Base-by-base conservation (phyloP, 1,140 invertebrate species). In the Leptinotarsa defecta region DNA sequence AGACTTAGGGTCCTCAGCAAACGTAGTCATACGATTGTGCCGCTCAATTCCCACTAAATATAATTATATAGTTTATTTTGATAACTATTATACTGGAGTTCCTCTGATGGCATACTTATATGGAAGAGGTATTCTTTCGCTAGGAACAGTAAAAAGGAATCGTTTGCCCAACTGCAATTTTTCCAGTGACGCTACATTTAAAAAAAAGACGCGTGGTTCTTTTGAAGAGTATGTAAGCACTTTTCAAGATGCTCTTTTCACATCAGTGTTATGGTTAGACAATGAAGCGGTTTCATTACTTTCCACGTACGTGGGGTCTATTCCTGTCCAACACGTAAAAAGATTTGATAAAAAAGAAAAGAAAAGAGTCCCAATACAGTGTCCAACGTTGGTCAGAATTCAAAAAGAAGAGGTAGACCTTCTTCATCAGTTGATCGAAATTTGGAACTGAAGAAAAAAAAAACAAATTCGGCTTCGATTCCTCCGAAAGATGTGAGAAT, bases 111-210 rank as follows among this genome's bases (percentile, higher is more conserved):
- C 73, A 22, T 75, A 79, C 63, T 73, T 80, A 48, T 71, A 72
- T 74, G 78, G 68, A 68, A 72, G 64, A 77, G 48, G 76, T 13
- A 80, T 82, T 69, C 73, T 72, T 67, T 68, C 62, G 22, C 48
- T 81, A 27, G 78, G 78, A 1, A 82, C 78, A 15, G 67, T 80
- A 27, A 24, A 74, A 17, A 63, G 74, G 68, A 75, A 78, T 70
- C 27, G 77, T 71, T 70, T 81, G 22, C 49, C 72, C 62, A 76
- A 81, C 57, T 76, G 62, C 57, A 75, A 75, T 27, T 62, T 79
- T 15, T 64, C 76, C 27, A 27, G 24, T 61, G 76, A 79, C 22
- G 75, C 61, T 22, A 77, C 67, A 68, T 22, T 79, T 27, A 27
- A 6, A 79, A 70, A 22, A 48, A 73, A 75, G 72, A 67, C 63